These are phyloP conservation scores for Trogon surrucura DNA, from an alignment of 2,113 vertebrate species.

Conservation along the genomic window DNA sequence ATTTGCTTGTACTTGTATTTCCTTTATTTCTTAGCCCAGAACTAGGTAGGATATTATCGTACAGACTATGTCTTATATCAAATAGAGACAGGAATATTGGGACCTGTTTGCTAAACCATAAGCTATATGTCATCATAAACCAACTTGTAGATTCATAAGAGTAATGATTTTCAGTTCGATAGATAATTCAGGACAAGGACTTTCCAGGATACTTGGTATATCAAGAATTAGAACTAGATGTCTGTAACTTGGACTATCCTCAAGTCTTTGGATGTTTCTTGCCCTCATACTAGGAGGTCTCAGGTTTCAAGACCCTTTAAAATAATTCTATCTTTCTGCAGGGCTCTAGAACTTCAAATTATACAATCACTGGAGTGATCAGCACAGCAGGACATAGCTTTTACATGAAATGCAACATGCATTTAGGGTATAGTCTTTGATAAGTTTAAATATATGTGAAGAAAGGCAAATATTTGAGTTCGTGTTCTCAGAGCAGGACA, in stretches of 20 bases:
- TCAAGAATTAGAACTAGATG: background rate
- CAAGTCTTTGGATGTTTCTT: background rate
- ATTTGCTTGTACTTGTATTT: background rate
- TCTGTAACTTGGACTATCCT: background rate
- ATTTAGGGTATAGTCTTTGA: fast-evolving
- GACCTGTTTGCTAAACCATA: background rate
- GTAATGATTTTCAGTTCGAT: background rate
- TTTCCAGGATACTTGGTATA: background rate
- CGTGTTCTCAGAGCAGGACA: background rate
- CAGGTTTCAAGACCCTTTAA: background rate
- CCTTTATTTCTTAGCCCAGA: no score
- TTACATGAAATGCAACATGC: background rate
- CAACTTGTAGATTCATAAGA: background rate
- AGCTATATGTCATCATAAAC: background rate
- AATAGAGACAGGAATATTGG: background rate
- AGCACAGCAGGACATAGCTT: background rate
- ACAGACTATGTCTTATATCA: background rate
- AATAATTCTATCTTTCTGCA: background rate
- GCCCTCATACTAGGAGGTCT: background rate
- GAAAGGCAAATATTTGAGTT: background rate
- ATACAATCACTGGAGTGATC: fast-evolving
- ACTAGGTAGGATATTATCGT: background rate
- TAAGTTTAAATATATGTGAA: background rate
- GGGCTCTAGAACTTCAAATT: background rate
- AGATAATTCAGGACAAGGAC: background rate